These are phyloP conservation scores for Carabus problematicus DNA, from an alignment of 2,888 invertebrate genomes.

Conservation along the genomic window DNA sequence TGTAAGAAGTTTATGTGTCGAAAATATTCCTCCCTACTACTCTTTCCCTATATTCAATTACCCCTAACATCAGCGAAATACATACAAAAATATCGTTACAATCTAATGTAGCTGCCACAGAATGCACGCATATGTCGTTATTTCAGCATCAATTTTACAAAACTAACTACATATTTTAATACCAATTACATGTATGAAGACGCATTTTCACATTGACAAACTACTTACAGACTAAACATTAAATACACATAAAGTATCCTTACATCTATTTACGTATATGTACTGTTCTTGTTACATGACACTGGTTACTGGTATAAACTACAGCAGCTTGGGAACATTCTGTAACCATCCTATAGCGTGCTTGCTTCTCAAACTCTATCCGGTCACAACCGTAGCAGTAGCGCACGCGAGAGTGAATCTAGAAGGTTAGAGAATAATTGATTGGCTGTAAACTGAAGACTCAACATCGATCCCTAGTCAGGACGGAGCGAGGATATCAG, in stretches of 20 bases:
- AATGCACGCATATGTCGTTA: constrained; percentile 1
- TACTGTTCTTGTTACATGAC: constrained; percentile 9
- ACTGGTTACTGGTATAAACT: constrained; percentile 14
- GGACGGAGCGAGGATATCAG: constrained; percentile 29
- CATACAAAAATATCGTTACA: background rate
- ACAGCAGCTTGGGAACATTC: background rate
- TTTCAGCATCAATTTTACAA: too few species aligned
- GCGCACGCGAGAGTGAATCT: background rate
- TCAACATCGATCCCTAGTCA: constrained; percentile 26
- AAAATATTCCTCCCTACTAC: background rate
- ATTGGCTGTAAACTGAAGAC: constrained; percentile 7
- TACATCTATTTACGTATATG: constrained; percentile 19
- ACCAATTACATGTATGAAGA: constrained; percentile 2
- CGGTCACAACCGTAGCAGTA: too few species aligned
- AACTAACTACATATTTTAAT: background rate
- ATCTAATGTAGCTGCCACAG: constrained; percentile 13
- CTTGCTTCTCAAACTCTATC: too few species aligned
- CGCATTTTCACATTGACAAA: constrained; percentile 8
- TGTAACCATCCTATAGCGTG: too few species aligned
- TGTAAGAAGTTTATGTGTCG: constrained; percentile 11
- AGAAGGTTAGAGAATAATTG: background rate
- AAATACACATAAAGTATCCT: constrained; percentile 1
- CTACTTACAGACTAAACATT: constrained; percentile 22
- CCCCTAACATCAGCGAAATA: background rate
- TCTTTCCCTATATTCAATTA: background rate